phyloP scores from a whole-genome alignment of 2,797 vertebrate genomes.

The Rhynchonycteris naso region DNA sequence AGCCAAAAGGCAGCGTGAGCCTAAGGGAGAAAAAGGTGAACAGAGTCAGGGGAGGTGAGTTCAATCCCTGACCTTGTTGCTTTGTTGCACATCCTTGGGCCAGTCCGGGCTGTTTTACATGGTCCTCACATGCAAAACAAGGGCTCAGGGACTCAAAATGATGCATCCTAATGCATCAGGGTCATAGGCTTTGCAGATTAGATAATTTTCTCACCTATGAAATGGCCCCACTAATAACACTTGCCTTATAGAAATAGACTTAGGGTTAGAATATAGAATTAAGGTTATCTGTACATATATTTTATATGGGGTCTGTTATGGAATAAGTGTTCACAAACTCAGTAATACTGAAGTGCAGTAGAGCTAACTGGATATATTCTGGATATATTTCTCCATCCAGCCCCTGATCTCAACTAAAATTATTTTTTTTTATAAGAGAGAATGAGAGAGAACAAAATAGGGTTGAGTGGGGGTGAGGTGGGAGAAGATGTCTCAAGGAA shows the following conservation, averaged over 20 bases:
- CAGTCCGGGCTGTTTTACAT: not conserved
- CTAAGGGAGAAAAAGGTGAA: not conserved
- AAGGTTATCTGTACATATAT: not conserved
- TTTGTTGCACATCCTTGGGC: not conserved
- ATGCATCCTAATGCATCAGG: not conserved
- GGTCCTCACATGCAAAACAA: not conserved
- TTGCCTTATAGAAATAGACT: not conserved
- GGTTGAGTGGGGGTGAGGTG: not conserved
- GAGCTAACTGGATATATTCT: not conserved
- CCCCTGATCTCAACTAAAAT: not conserved
- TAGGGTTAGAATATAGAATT: not conserved
- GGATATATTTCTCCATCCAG: not conserved
- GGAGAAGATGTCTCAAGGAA: not conserved
- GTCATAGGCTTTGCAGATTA: not conserved
- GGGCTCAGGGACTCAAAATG: not conserved
- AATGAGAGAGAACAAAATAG: not conserved
- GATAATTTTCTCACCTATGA: not conserved
- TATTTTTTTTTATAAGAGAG: not conserved
- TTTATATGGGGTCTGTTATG: not conserved
- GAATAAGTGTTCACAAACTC: not conserved
- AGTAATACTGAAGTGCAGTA: not conserved
- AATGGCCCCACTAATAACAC: not conserved
- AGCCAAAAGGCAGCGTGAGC: not conserved
- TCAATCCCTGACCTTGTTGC: not conserved
- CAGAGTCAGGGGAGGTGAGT: not conserved